Evolutionary conservation across 2,113 vertebrate genomes (phyloP).

Genomic region (Climacteris rufus): DNA sequence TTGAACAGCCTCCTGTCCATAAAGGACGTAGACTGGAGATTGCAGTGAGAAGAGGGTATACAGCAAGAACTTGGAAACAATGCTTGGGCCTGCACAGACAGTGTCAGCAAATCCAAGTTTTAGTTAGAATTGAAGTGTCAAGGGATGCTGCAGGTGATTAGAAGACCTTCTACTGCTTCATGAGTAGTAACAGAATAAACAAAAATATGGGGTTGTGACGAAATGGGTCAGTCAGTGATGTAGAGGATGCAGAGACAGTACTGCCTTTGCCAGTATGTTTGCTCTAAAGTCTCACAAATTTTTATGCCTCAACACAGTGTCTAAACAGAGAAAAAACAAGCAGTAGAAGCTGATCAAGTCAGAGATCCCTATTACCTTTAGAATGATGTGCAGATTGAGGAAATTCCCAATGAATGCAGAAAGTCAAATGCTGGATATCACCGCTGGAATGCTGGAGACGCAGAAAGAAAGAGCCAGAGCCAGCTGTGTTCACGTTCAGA

Average conservation of each 20-base stretch:
- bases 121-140: background rate
- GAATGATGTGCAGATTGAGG: background rate
- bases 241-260: background rate
- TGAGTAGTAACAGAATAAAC: background rate
- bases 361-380: background rate
- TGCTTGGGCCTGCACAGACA: background rate
- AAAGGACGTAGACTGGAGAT: background rate
- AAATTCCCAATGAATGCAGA: background rate
- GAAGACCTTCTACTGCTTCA: background rate
- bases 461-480: no score
- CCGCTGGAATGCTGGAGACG: no score
- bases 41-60: background rate
- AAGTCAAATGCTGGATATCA: background rate
- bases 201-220: rapidly evolving
- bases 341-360: background rate
- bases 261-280: background rate
- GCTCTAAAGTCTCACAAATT: background rate
- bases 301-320: background rate
- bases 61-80: background rate
- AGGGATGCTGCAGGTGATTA: background rate
- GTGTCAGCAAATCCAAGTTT: background rate
- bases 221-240: background rate
- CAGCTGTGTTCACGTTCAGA: no score
- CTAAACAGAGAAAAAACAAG: background rate
- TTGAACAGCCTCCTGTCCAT: background rate